Base-by-base conservation (phyloP, 2,113 vertebrate genomes). In the Neotragus pygmaeus region DNA sequence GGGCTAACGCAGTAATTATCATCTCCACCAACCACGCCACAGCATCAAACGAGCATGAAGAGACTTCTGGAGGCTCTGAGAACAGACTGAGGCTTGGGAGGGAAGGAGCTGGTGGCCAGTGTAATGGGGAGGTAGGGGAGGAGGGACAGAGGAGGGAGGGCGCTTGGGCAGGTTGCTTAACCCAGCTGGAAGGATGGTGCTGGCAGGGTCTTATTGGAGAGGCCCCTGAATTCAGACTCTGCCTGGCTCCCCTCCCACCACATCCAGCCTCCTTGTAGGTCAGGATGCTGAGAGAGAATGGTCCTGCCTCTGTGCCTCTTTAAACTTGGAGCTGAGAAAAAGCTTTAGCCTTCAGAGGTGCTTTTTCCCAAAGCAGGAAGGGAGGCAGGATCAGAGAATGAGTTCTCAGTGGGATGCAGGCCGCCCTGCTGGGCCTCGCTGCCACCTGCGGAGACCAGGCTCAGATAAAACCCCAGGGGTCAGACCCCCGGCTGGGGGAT, bases 1-100 rank as follows among this genome's bases (percentile, higher is more conserved):
- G 97, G 90, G 96, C 98, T 96, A 97, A 98, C 78, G 23, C 95
- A 80, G 96, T 19, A 80, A 98, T 98, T 97, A 91, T 2, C 78
- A 66, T 94, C 96, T 92, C 94, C 87, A 12, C 39, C 3, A 3
- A 3, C 25, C 30, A 21, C 17, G 39, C 53, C 66, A 3, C 2
- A n/a, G 75, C 17, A 8, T 6, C 39, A 15, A 10, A 14, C 2
- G 30, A 39, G 80, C 14, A 5, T 1, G n/a, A 30, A 30, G 49
- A 81, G 73, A 11, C 47, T 75, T 51, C 45, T 1, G 25, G 73
- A 39, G 51, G 78, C 23, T 25, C 11, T 1, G 83, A 28, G 60
- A 77, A 7, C 49, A 28, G 1, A 23, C 49, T 7, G 49, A 33
- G 73, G 28, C 57, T 14, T 43, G 73, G 60, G 49, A n/a, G 25